Evolutionary conservation across 2,888 invertebrate genomes (phyloP).

Genomic region (Myopa testacea): DNA sequence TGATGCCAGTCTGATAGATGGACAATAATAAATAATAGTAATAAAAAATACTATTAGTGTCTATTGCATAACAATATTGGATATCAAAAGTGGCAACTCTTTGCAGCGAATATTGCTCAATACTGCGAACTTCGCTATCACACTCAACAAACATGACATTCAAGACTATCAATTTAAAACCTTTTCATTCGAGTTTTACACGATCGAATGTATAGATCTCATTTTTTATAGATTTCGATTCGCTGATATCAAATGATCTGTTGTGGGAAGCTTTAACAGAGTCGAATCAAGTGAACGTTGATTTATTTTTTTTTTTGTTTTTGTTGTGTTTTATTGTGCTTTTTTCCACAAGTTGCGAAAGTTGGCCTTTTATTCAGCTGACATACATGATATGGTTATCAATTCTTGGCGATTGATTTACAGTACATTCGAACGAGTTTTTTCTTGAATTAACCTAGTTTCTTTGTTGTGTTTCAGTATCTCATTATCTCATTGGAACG

Average conservation of each 20-base stretch:
- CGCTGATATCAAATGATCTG: constrained; percentile 16
- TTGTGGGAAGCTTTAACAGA: constrained; percentile 45
- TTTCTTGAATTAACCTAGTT: constrained; percentile 16
- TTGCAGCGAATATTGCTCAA: not conserved
- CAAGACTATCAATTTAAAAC: constrained; percentile 38
- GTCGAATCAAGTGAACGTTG: not conserved
- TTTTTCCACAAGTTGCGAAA: not conserved
- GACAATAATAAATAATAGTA: too few species aligned
- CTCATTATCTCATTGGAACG: too few species aligned
- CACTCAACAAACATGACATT: not conserved
- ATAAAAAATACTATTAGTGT: too few species aligned
- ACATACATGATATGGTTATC: not conserved
- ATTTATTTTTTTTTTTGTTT: not conserved
- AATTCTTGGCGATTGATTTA: constrained; percentile 14
- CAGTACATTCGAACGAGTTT: not conserved
- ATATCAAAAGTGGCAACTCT: too few species aligned
- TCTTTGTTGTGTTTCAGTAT: not conserved
- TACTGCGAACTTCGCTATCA: not conserved
- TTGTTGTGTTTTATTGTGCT: not conserved
- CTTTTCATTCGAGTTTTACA: constrained; percentile 43
- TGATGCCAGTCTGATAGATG: too few species aligned
- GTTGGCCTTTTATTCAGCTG: constrained; percentile 9
- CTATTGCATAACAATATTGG: too few species aligned
- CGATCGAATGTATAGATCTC: constrained; percentile 49
- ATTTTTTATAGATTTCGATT: not conserved